Evolutionary conservation across 1,140 invertebrate genomes (phyloP), one percentile per base, ranked within the genome.

Genomic region (Lepidotrigona ventralis): DNA sequence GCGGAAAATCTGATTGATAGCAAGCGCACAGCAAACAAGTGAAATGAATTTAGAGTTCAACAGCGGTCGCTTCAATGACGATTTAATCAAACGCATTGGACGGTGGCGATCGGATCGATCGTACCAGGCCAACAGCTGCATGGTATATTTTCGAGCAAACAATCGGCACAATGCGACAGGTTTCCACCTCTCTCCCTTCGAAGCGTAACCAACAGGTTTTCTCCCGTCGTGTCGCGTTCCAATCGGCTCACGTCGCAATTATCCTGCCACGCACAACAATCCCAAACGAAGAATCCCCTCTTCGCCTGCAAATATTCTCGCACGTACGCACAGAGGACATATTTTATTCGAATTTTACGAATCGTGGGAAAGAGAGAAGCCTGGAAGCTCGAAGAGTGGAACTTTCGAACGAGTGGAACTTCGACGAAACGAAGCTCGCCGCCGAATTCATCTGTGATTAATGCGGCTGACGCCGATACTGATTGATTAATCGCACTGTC

Each of bases 401-500:
- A n/a, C n/a, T n/a, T n/a, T n/a, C n/a, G n/a, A n/a, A n/a, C n/a
- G n/a, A n/a, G n/a, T n/a, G n/a, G n/a, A n/a, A n/a, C n/a, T n/a
- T n/a, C n/a, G 29, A 53, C 14, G 53, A 39, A 70, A 66, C 79
- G 71, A 8, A 23, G 6, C 17, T 46, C 39, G 6, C 54, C 33
- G 46, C 15, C 11, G 29, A 9, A n/a, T 58, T 60, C 33, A 33
- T 77, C 64, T 51, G 17, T 53, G 80, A 77, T 69, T 70, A 82
- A 77, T 70, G 51, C 64, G 17, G 26, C 26, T 17, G 54, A 73
- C 64, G 73, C 64, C 80, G 53, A 81, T 81, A 81, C 71, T 74
- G 80, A 82, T 82, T 76, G 80, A 82, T 82, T 82, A 68, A 77
- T 82, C 74, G 53, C 39, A 69, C 56, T 69, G 80, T 68, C 73